Conservation (phyloP, 2,113 vertebrate species). For the Mus pahari region DNA sequence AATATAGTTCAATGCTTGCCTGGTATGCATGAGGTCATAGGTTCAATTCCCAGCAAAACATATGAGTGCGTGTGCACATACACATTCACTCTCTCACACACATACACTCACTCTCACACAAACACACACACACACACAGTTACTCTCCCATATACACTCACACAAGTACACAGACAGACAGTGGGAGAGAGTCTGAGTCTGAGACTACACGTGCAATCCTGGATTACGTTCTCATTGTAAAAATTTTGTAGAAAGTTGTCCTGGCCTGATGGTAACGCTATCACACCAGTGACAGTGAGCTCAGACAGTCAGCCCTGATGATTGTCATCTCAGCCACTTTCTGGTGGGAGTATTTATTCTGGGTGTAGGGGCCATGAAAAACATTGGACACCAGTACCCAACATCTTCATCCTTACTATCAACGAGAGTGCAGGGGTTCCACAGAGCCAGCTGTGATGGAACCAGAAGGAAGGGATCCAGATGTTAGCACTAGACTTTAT, state of each 20-base stretch:
- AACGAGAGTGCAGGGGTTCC: neutral
- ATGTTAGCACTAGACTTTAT: neutral
- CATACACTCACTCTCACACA: neutral
- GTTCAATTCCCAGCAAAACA: neutral
- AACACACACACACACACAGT: too few species aligned
- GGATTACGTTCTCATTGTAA: neutral
- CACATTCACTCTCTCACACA: neutral
- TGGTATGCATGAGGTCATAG: neutral
- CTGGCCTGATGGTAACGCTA: neutral
- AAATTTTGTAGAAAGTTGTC: neutral
- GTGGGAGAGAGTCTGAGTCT: too few species aligned
- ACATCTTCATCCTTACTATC: neutral
- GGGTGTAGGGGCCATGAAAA: neutral
- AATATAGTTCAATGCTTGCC: neutral
- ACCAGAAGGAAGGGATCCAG: neutral
- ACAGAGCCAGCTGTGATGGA: neutral
- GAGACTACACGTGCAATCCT: neutral
- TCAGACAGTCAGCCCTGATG: neutral
- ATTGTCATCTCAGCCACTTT: neutral
- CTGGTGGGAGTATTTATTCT: neutral
- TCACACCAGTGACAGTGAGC: neutral
- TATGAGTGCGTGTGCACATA: too few species aligned
- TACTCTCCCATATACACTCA: neutral
- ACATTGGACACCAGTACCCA: neutral
- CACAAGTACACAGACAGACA: too few species aligned